Evolutionary conservation across 2,888 invertebrate genomes (phyloP), one percentile per base, ranked within the genome.

Genomic region (Drosophila neotestacea): DNA sequence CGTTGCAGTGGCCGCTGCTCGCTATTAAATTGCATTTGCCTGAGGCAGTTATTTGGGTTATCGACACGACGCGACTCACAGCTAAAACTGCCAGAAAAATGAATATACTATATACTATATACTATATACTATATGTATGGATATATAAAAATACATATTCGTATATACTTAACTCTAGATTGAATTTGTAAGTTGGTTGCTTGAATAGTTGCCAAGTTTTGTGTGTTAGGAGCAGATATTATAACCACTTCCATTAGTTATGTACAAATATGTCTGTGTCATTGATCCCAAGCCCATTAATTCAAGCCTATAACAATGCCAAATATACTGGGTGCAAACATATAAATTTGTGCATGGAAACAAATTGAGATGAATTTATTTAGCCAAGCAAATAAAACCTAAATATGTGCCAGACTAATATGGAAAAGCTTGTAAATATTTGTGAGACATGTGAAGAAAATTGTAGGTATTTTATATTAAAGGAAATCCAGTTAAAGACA

Each of bases 1-100:
- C 72, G 67, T 48, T 84, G 78, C 86, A 83, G 46, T 63, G 58
- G 62, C 41, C 42, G 16, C 80, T 58, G 59, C 52, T 73, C 34
- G 64, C 70, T 65, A 60, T 72, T 82, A 81, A 85, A 85, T 70
- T 68, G 72, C 78, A 78, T 73, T 82, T 77, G 61, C 61, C 62
- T 41, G 16, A 39, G 58, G 50, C 62, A 42, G 70, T 65, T 85
- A 76, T 79, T 85, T 85, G 70, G 81, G 80, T 73, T 84, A 84
- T 84, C 84, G 81, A 80, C 81, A 64, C 75, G 64, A 61, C 51
- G 30, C 42, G 46, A 44, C 28, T 44, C 11, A 47, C 38, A 39
- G 9, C 39, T 34, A 11, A 54, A 41, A 54, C 58, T 48, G 52
- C 36, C 44, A 30, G 52, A 9, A 27, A 34, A 66, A 47, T 16